Percentiles rank a stretch among this genome's conserved stretches.
phyloP scores from a whole-genome alignment of 2,797 vertebrate genomes.

The Galaxias olidus region DNA sequence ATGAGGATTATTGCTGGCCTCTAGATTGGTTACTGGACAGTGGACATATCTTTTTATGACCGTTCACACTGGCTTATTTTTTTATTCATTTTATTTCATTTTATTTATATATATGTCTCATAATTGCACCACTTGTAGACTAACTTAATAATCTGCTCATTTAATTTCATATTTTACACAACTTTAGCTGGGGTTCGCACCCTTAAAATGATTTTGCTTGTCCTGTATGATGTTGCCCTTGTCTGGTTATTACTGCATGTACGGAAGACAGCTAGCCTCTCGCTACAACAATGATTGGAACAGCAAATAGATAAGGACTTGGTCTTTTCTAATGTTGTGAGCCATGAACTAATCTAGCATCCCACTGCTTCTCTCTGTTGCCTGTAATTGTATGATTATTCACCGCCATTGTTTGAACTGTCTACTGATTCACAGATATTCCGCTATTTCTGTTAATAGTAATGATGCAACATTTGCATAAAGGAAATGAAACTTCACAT shows the following conservation, averaged over 20 bases:
- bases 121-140: no score
- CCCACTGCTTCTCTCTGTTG: slow-evolving; percentile 37
- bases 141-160: slow-evolving; percentile 10
- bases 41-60: slow-evolving; percentile 46
- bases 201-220: slow-evolving; percentile 21
- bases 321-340: slow-evolving; percentile 46
- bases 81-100: no score
- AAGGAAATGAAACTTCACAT: slow-evolving; percentile 74
- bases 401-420: slow-evolving; percentile 52
- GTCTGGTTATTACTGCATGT: neutral
- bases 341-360: slow-evolving; percentile 56
- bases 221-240: slow-evolving; percentile 3
- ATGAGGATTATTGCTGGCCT: slow-evolving; percentile 24
- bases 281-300: slow-evolving; percentile 23
- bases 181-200: slow-evolving; percentile 38
- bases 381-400: slow-evolving; percentile 59
- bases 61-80: slow-evolving; percentile 32
- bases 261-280: neutral
- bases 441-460: slow-evolving; percentile 66
- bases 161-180: slow-evolving; percentile 24
- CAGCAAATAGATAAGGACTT: slow-evolving; percentile 43
- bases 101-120: slow-evolving; percentile 48
- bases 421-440: slow-evolving; percentile 59
- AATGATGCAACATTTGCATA: slow-evolving; percentile 72
- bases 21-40: slow-evolving; percentile 40